Evolutionary conservation across 1,140 invertebrate genomes (phyloP), one percentile per base, ranked within the genome.

Genomic region (Saccostrea glomerata): DNA sequence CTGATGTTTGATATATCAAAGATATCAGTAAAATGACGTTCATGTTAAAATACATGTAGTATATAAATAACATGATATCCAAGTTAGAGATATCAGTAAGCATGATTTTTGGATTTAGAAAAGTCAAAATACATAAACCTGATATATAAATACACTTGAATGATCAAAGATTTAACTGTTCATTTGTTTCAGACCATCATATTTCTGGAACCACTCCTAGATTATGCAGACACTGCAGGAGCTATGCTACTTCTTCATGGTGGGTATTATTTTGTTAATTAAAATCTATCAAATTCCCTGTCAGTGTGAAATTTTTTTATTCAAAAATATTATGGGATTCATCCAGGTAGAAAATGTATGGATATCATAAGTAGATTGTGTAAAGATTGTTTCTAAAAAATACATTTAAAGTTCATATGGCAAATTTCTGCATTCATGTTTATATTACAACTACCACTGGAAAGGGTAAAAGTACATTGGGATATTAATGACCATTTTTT

Each of bases 171-270:
- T 25, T 36, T 23, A 30, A 11, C 15, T 77, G 7, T 36, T 9
- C 25, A 11, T 36, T 2, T 23, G 11, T 77, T 77, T n/a, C 91
- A 94, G 94, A 93, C 93, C 25, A 92, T 94, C n/a, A 93, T 94
- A 56, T 94, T 94, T 55, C 88, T 95, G 87, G 92, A 94, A 84
- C 94, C 94, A 86, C 86, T 95, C 36, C 86, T 91, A 77, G 93
- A 94, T 36, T 95, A 93, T 92, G 91, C 91, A 56, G 94, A 94
- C 56, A 93, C 94, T 47, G 94, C 93, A 23, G 94, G 94, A 9
- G 93, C 93, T 17, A 94, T 95, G 94, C 91, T 95, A 84, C 87
- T 95, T 3, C 94, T 93, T 90, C 94, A 94, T 92, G 94, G 94
- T 94, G 88, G 90, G 90, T 87, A 17, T 20, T 15, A 82, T 36